Conservation (phyloP, 2,113 vertebrate genomes). For the Himantopus leucocephalus region DNA sequence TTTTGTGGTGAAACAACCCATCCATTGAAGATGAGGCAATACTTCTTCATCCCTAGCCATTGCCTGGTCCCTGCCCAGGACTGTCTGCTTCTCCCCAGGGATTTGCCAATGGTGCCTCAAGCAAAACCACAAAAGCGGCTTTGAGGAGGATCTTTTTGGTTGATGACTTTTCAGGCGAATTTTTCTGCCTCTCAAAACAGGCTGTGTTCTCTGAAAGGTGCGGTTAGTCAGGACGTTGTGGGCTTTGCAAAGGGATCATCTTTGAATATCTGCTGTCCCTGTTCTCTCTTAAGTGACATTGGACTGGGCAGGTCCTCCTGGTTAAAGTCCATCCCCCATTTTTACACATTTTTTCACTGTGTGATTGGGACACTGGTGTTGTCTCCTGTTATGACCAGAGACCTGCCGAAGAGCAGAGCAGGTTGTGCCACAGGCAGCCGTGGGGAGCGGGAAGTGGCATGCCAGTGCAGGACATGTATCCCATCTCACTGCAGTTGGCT, state of each 20-base stretch:
- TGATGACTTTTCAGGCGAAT: not conserved
- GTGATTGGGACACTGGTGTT: not conserved
- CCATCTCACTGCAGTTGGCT: accelerated
- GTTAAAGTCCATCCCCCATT: not conserved
- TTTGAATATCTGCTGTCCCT: not conserved
- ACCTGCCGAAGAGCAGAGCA: not conserved
- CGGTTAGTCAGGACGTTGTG: accelerated
- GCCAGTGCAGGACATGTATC: accelerated
- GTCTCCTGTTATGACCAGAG: not conserved
- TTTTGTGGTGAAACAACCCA: not conserved
- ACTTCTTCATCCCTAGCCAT: not conserved
- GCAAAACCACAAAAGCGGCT: not conserved
- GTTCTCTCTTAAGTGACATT: accelerated
- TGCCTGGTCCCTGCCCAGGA: not conserved
- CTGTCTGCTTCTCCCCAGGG: not conserved
- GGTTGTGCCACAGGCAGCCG: accelerated
- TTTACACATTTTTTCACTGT: not conserved
- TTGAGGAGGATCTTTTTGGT: not conserved
- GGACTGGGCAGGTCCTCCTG: not conserved
- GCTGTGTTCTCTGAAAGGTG: not conserved
- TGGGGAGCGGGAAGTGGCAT: not conserved
- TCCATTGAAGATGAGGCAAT: not conserved
- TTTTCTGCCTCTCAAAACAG: not conserved
- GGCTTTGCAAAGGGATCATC: not conserved
- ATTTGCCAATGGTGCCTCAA: not conserved